Base-by-base conservation (phyloP, 2,113 vertebrate species). In the Grus americana region DNA sequence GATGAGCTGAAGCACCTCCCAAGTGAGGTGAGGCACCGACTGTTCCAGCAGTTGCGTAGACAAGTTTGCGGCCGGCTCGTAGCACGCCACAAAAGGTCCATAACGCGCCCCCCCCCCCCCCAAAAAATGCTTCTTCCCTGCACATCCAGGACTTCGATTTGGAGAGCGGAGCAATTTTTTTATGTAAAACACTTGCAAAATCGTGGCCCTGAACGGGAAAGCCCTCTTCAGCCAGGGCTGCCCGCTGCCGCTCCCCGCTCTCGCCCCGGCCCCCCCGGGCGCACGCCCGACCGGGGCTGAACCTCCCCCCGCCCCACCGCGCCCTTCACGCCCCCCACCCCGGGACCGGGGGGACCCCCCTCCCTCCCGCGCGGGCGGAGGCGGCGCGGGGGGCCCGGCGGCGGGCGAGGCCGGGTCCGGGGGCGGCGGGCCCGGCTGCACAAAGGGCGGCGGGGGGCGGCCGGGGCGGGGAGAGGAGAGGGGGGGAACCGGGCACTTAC, bases 401-500 rank as follows among this genome's bases (percentile, higher is more conserved):
- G 65, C 42, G 87, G 73, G 88, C 62, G 68, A 59, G 85, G 73
- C 85, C 89, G 71, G 50, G 72, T 36, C 34, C 32, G 55, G 67
- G 79, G 55, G 46, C 55, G 71, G 49, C 58, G 67, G 79, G 66
- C 72, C 54, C 75, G 83, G 29, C 67, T 55, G 97, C 95, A 97
- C 97, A 97, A 97, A 97, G 97, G 91, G 90, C 91, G 90, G 68
- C 63, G 95, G 90, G 93, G 72, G 58, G 46, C 55, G n/a, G 74
- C 19, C 19, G 47, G 6, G 49, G 15, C 8, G 55, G 34, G 24
- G 22, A 34, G 61, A 6, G 10, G 23, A 24, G 50, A 23, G 50
- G 55, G 34, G 21, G 22, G 38, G 61, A 10, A 12, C 34, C 59
- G 79, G 46, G 27, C 87, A 95, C 98, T 98, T 94, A 99, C 99